Evolutionary conservation across 2,113 vertebrate species (phyloP), one percentile per base, ranked within the genome.

Genomic region (Tenebrosternarchus preto): DNA sequence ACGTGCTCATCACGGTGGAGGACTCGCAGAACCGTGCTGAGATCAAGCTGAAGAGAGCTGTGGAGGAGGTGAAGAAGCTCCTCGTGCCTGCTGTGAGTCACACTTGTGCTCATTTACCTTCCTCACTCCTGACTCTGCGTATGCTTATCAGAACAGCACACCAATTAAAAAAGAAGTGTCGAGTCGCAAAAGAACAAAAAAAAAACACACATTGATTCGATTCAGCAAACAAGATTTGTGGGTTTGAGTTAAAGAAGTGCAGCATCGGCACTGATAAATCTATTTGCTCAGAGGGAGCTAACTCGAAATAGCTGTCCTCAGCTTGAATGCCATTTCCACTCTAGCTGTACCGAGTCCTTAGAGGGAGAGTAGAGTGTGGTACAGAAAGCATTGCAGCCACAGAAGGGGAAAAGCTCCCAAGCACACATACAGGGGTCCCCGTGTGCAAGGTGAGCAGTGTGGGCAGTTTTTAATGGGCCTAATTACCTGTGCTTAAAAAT

Each of bases 1-100:
- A 96, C 56, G 95, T 96, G 76, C 90, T 96, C 79, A 95, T 96
- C 89, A 96, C 95, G 88, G 95, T 95, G 93, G 95, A 96, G 90
- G 95, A 96, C 85, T 93, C 95, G 80, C 95, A 96, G 73, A 96
- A 96, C 88, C 92, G 95, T 89, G 95, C 95, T 75, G 95, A 96
- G 90, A 94, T 96, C 88, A 96, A 96, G 78, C 91, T 96, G 87
- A 95, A 95, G 91, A 93, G 94, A 84, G 95, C 95, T 22, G 95
- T 95, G 56, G 95, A 96, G 82, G 95, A 96, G 90, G 95, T 96
- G 80, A 95, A 94, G 87, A 96, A 96, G 80, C 88, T 96, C 69
- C 89, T 96, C 82, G 94, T 96, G 59, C 95, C 95, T 74, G 95
- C 95, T 88, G 95, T 96, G 91, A 95, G 95, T 94, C 57, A 69